Evolutionary conservation across 2,113 vertebrate species (phyloP).

Genomic region (Pontoporia blainvillei): DNA sequence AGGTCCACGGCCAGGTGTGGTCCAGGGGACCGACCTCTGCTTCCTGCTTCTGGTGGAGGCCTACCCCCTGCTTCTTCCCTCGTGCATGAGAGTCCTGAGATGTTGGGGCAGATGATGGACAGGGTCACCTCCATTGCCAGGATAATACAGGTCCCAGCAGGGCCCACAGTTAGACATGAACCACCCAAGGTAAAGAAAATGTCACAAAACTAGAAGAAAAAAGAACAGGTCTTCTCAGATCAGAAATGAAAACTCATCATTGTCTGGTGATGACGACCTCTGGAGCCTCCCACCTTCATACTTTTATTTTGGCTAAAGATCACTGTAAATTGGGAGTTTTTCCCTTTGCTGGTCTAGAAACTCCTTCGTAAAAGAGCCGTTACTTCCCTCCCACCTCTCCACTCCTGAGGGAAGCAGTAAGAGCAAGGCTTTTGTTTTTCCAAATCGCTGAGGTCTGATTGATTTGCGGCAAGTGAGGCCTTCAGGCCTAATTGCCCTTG

Average conservation of each 20-base stretch:
- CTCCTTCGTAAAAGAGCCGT: neutral
- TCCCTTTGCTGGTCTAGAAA: neutral
- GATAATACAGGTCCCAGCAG: neutral
- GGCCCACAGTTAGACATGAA: rapidly evolving
- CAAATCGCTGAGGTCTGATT: neutral
- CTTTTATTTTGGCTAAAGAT: neutral
- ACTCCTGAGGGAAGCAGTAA: neutral
- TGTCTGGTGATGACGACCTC: neutral
- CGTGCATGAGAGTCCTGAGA: rapidly evolving
- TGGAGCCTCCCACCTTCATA: neutral
- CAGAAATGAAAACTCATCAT: neutral
- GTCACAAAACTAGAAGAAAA: rapidly evolving
- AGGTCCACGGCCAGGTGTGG: rapidly evolving
- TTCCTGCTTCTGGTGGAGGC: neutral
- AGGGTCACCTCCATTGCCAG: neutral
- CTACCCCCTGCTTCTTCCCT: neutral
- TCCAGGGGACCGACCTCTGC: neutral
- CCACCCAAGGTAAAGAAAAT: rapidly evolving
- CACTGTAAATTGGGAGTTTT: neutral
- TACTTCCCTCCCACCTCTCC: neutral
- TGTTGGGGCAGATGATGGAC: neutral
- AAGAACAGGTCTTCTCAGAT: neutral
- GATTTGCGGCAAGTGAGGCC: neutral
- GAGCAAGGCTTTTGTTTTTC: neutral
- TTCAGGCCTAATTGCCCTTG: neutral